Evolutionary conservation across 2,797 vertebrate species (phyloP), one percentile per base, ranked within the genome.

Genomic region (Sebastes umbrosus): DNA sequence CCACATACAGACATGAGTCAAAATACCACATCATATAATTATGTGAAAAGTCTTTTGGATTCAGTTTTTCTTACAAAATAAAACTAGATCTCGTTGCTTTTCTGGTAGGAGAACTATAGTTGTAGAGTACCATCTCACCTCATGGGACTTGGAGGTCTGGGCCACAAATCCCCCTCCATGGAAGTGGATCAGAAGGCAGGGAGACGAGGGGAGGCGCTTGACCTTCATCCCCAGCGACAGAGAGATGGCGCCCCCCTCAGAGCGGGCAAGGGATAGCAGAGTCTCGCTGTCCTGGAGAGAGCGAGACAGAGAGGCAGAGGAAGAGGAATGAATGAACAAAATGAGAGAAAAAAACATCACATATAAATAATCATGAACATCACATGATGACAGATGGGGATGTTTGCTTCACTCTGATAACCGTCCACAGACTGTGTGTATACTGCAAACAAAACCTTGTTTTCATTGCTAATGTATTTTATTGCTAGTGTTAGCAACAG

Each of bases 161-260:
- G 98, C 98, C 86, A 99, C 98, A 66, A 99, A 99, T 50, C 98
- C 98, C 1, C 98, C 98, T 0, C 98, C 98, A 0, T 99, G 98
- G 87, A 97, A 97, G 77, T 99, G 98, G 36, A 99, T 88, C 16
- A 99, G 84, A 32, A 99, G 94, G 83, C 93, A 96, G 3, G 91
- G 95, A 1, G 97, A 97, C 0, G 95, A 95, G 8, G 97, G 96
- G 29, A 92, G 94, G 5, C 93, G 94, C 64, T 96, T 96, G 24
- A 93, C 75, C 85, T 96, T 95, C 29, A 96, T 79, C 27, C 96
- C 94, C 79, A 97, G 92, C 2, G 97, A 97, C 62, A 97, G 90
- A 80, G 94, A 95, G 73, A 97, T 91, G 1, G 96, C 73, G 10
- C 94, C 94, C 6, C 96, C 96, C 67, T 98, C 97, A 0, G 96